These are phyloP conservation scores for Rhincodon typus DNA, from an alignment of 2,797 vertebrate genomes.

Conservation along the genomic window DNA sequence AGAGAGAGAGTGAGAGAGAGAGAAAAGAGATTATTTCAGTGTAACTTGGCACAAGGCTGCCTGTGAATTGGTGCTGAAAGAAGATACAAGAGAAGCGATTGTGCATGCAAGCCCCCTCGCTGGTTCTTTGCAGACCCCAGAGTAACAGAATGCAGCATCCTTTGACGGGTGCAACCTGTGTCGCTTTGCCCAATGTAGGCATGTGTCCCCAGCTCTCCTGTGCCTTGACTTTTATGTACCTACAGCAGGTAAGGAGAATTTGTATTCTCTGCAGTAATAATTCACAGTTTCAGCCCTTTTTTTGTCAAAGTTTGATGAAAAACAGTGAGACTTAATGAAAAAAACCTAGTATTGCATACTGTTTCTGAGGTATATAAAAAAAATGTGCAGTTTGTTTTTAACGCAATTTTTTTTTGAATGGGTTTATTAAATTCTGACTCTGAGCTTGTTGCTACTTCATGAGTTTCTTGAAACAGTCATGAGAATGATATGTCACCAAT, in stretches of 20 bases:
- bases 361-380: neutral
- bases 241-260: constrained; percentile 80
- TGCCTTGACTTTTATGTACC: constrained; percentile 96
- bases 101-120: constrained; percentile 64
- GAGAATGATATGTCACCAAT: neutral
- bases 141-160: constrained; percentile 87
- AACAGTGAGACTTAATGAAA: neutral
- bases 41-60: constrained; percentile 31
- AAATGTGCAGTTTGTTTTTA: neutral
- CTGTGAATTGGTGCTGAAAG: constrained; percentile 27
- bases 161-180: constrained; percentile 84
- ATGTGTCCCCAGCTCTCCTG: constrained; percentile 93
- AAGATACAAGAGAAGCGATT: constrained; percentile 48
- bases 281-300: neutral
- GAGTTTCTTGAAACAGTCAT: neutral
- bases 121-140: constrained; percentile 62
- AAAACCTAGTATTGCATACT: too few species aligned
- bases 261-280: constrained; percentile 3
- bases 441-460: neutral
- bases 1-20: constrained; percentile 6
- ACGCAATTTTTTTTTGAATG: neutral
- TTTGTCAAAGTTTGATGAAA: constrained; percentile 6
- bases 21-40: constrained; percentile 27
- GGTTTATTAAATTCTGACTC: neutral
- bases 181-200: constrained; percentile 85